Evolutionary conservation across 1,140 invertebrate genomes (phyloP).

Genomic region (Drepana arcuata): DNA sequence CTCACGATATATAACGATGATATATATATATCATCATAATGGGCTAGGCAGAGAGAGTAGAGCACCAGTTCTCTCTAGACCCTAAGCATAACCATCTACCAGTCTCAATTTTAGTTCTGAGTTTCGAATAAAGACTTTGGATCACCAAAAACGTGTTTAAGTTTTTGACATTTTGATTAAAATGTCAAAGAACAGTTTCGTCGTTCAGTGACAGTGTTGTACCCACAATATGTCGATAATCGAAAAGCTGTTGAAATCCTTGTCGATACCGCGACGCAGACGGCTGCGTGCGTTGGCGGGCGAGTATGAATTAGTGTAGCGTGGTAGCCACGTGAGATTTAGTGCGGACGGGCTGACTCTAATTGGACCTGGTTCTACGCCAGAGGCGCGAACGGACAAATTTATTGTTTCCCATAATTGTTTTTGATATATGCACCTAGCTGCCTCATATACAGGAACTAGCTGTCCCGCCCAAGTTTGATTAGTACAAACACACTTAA

Average conservation of each 20-base stretch:
- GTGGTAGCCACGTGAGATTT: slow-evolving; percentile 62
- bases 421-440: slow-evolving; percentile 39
- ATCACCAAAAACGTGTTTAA: neutral
- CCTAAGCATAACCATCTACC: no score
- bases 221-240: slow-evolving; percentile 37
- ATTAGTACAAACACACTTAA: neutral
- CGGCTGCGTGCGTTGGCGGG: slow-evolving; percentile 47
- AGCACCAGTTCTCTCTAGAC: no score
- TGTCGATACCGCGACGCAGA: slow-evolving; percentile 37
- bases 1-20: no score
- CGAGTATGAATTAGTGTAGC: slow-evolving; percentile 67
- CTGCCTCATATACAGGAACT: neutral
- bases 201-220: slow-evolving; percentile 16
- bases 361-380: slow-evolving; percentile 58
- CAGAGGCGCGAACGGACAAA: slow-evolving; percentile 50
- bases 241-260: slow-evolving; percentile 41
- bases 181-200: neutral
- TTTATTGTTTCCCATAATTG: slow-evolving; percentile 64
- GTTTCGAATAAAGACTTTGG: neutral
- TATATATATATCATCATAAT: no score
- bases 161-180: neutral
- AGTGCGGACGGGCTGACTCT: slow-evolving; percentile 48
- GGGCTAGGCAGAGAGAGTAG: no score
- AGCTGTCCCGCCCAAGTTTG: neutral
- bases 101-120: no score